A percentile compares a stretch with the other conserved stretches of the same genome.
Conservation (phyloP, 2,113 vertebrate genomes). For the Trogon surrucura region DNA sequence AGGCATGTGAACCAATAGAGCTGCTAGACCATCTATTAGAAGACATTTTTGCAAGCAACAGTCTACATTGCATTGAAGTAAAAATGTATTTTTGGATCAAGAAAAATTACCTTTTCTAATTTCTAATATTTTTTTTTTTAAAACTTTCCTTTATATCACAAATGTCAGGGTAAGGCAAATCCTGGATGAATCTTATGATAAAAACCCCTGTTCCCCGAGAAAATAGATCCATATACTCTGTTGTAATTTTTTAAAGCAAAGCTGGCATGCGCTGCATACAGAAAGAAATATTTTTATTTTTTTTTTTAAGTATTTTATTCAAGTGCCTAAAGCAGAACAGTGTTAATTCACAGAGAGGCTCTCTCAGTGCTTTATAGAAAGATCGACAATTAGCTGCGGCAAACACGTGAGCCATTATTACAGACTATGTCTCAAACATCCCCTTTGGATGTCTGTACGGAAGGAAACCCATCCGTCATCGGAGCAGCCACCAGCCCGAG, state of each 20-base stretch:
- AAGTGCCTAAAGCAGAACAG: slow-evolving; percentile 72
- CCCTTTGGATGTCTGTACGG: slow-evolving; percentile 49
- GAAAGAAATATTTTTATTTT: slow-evolving; percentile 45
- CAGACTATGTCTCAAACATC: slow-evolving; percentile 29
- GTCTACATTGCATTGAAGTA: slow-evolving; percentile 73
- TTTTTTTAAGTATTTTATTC: background rate
- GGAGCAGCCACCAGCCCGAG: slow-evolving; percentile 48
- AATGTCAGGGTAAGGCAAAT: slow-evolving; percentile 82
- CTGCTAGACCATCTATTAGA: slow-evolving; percentile 61
- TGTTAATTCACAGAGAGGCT: slow-evolving; percentile 76
- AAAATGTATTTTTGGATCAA: slow-evolving; percentile 75
- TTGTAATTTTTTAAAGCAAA: slow-evolving; percentile 76
- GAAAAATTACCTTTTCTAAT: slow-evolving; percentile 74
- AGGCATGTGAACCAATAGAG: slow-evolving; percentile 55
- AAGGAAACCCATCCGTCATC: slow-evolving; percentile 41
- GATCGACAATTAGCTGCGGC: slow-evolving; percentile 68
- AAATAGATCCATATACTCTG: slow-evolving; percentile 79
- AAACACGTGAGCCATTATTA: slow-evolving; percentile 56
- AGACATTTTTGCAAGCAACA: slow-evolving; percentile 74
- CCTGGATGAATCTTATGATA: slow-evolving; percentile 74
- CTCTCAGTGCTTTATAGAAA: slow-evolving; percentile 69
- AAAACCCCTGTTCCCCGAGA: slow-evolving; percentile 76
- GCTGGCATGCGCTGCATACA: slow-evolving; percentile 75
- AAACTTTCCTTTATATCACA: slow-evolving; percentile 76
- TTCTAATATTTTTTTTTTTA: slow-evolving; percentile 50